Base-by-base conservation (phyloP, 1,140 invertebrate genomes). In the Leptestheria dahalacensis region DNA sequence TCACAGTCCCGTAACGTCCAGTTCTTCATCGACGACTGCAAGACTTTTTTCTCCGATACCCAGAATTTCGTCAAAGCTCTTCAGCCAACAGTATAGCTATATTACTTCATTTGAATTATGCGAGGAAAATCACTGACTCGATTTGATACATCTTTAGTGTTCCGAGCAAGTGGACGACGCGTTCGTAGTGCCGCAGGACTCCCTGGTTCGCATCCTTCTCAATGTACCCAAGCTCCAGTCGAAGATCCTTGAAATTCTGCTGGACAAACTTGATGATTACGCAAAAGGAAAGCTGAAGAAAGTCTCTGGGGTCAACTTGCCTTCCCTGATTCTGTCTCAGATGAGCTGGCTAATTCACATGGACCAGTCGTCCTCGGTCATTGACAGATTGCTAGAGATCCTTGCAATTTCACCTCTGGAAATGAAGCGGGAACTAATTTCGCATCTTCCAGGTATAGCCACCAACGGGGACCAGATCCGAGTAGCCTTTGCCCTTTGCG, bases 201-300 rank as follows among this genome's bases (percentile, higher is more conserved):
- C 53, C 61, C 48, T 60, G 47, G 58, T 60, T 50, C 49, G 58
- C 11, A 25, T 60, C 10, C 33, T 60, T n/a, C 58, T 60, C 18
- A 24, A 60, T 20, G 46, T 60, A 1, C 29, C 25, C 18, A 28
- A 60, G 33, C 33, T 60, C 12, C 58, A 60, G 49, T 3, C 58
- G 21, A 60, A 52, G 51, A 20, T 60, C 15, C 49, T 60, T 26
- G 26, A 23, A 12, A n/a, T 33, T 9, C 20, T 60, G 1, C 18
- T 60, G 12, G 33, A 60, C 24, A 50, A 49, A 60, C 51, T 60
- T 18, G 28, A 33, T 11, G 20, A 50, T 18, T 21, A 33, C 26
- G 28, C 51, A 20, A 28, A 52, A 1, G 58, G 51, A 25, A 29
- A 50, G 20, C 29, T 48, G 28, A 25, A 26, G 23, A 48, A 18